Base-by-base conservation (phyloP, 2,888 invertebrate genomes). In the Calephelis perditalis region DNA sequence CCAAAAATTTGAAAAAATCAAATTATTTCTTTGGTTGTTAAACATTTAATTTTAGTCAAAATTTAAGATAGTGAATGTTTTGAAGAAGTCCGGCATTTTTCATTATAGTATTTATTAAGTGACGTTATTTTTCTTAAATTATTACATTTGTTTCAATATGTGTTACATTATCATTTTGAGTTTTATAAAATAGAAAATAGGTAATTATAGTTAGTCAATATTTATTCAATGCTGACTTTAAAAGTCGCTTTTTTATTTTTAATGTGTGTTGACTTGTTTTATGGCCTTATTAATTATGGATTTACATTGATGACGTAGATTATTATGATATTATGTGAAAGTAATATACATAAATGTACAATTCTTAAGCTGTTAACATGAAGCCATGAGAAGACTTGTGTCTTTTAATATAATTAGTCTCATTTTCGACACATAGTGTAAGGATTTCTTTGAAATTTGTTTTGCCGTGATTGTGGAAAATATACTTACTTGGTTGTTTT, bases 201-300 rank as follows among this genome's bases (percentile, higher is more conserved):
- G 15, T 52, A 52, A 52, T 52, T 26, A 45, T 62, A 57, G 62
- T 56, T 59, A 59, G 59, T 61, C 52, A 36, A 59, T 56, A 12
- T 61, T 52, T 72, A 72, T 75, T 75, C 75, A 73, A 68, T 71
- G 71, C 68, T 61, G 68, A 70, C 67, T 64, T 68, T 63, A 62
- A 64, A 65, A 67, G 65, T 70, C 68, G 67, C 60, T 69, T 67
- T 52, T 49, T 64, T 68, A 71, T 71, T 66, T 68, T 67, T 67
- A 66, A 65, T 68, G 68, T 74, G 71, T 76, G 72, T 77, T 76
- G 73, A 73, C 75, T 83, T 82, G 72, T 78, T 83, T 82, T 84
- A 82, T 76, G 79, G 79, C 80, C 78, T 83, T 82, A 79, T 77
- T 77, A 55, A 11, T 43, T 57, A 59, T 59, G 59, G 46, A 59